Conservation (phyloP, 2,888 invertebrate genomes). For the Calameuta pallipes region DNA sequence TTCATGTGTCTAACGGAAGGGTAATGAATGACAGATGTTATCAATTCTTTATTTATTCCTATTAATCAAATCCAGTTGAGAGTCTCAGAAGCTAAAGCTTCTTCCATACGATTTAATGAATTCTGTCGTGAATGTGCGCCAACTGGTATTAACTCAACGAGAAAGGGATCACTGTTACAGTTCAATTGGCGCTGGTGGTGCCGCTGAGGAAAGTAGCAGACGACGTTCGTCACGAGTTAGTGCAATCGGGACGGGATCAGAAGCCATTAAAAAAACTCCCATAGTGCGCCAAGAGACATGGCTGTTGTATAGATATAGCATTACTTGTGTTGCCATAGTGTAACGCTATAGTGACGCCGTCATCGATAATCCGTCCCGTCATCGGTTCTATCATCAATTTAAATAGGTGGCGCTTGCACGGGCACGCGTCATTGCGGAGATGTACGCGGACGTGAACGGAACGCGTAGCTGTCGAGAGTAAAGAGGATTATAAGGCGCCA, state of each 20-base stretch:
- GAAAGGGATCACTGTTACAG: neutral
- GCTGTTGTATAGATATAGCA: neutral
- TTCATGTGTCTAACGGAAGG: neutral
- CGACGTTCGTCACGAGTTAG: neutral
- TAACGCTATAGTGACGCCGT: neutral
- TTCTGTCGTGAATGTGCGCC: neutral
- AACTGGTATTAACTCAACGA: neutral
- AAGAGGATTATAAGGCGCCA: neutral
- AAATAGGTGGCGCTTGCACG: neutral
- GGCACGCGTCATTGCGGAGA: neutral
- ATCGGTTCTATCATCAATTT: neutral
- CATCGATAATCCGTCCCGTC: neutral
- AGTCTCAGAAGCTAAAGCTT: neutral
- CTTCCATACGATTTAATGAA: no score
- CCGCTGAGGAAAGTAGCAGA: neutral
- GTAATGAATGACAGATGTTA: neutral
- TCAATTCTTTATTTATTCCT: neutral
- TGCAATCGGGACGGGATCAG: neutral
- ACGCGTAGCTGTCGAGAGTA: neutral
- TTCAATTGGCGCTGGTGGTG: neutral
- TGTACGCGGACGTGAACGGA: neutral
- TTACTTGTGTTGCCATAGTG: neutral
- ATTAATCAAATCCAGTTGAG: neutral
- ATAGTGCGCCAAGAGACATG: neutral
- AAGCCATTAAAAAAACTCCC: neutral